These are phyloP conservation scores for Sturmia bella DNA, from an alignment of 2,888 invertebrate genomes.

Conservation along the genomic window DNA sequence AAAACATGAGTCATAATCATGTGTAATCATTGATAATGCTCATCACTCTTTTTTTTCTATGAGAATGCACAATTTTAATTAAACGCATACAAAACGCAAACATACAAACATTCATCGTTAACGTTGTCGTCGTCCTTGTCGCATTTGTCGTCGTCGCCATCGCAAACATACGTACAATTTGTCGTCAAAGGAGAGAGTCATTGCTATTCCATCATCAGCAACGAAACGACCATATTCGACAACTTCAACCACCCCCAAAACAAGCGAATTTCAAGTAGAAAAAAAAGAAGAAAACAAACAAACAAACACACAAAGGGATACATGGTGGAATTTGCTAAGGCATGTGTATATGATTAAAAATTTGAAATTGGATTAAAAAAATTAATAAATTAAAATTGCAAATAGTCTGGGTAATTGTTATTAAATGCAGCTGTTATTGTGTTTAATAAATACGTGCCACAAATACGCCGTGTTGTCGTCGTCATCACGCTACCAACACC, in stretches of 20 bases:
- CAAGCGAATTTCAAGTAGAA: not conserved
- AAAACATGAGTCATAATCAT: conserved; percentile 60
- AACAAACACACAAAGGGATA: conserved; percentile 8
- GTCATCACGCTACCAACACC: conserved; percentile 76
- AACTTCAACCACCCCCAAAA: conserved; percentile 18
- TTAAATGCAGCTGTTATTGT: conserved; percentile 70
- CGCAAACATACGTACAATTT: not conserved
- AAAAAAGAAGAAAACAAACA: not conserved
- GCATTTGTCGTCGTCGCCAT: conserved; percentile 29
- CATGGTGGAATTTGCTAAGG: conserved; percentile 1
- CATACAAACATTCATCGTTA: conserved; percentile 17
- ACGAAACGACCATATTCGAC: conserved; percentile 32
- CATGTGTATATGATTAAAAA: conserved; percentile 37
- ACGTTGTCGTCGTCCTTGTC: conserved; percentile 30
- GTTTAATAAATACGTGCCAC: conserved; percentile 73
- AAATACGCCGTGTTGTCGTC: conserved; percentile 72
- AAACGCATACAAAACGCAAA: conserved; percentile 52
- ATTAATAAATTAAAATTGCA: not conserved
- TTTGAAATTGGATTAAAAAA: conserved; percentile 15
- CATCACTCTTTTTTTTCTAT: conserved; percentile 53
- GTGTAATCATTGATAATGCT: conserved; percentile 54
- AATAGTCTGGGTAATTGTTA: conserved; percentile 49
- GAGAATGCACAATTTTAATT: conserved; percentile 65
- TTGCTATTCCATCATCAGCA: conserved; percentile 33
- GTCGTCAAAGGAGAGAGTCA: conserved; percentile 17